Evolutionary conservation across 1,140 invertebrate species (phyloP).

Genomic region (Sweltsa coloradensis): DNA sequence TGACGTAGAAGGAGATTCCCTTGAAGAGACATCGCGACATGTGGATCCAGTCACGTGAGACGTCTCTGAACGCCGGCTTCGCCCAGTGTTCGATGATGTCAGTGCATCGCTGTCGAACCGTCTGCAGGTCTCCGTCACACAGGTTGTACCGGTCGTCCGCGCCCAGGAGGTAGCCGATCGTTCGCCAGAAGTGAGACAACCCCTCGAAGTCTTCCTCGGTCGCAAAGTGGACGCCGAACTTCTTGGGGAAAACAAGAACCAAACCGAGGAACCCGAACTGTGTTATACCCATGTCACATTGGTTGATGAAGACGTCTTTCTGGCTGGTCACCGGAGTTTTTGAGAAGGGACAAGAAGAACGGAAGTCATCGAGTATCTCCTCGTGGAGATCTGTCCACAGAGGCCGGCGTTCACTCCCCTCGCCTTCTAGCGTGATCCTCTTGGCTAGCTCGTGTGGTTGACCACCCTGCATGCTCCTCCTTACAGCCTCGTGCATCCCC

Average conservation of each 20-base stretch:
- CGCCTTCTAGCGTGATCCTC: slow-evolving; percentile 1
- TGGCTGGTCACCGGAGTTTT: neutral
- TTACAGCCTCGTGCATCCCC: slow-evolving; percentile 24
- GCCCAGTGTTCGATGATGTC: slow-evolving; percentile 28
- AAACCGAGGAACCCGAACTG: slow-evolving; percentile 13
- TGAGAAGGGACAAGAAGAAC: neutral
- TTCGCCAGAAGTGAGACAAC: neutral
- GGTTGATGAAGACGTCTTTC: slow-evolving; percentile 4
- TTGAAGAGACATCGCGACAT: slow-evolving; percentile 29
- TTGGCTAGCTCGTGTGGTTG: neutral
- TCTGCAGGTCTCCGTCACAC: slow-evolving; percentile 32
- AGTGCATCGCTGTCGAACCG: slow-evolving; percentile 27
- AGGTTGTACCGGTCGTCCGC: slow-evolving; percentile 43
- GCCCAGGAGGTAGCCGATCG: neutral
- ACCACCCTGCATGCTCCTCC: slow-evolving; percentile 10
- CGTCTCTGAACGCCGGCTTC: slow-evolving; percentile 26
- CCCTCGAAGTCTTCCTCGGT: neutral
- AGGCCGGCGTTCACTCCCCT: neutral
- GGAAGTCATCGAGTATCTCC: slow-evolving; percentile 2
- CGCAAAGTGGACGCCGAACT: neutral
- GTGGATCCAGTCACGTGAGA: slow-evolving; percentile 31
- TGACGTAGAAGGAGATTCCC: slow-evolving; percentile 26
- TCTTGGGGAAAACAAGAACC: slow-evolving; percentile 2
- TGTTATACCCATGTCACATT: slow-evolving; percentile 11
- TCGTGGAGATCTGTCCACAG: neutral